Conservation (phyloP, 1,140 invertebrate genomes). For the Geopemphigus sp. region DNA sequence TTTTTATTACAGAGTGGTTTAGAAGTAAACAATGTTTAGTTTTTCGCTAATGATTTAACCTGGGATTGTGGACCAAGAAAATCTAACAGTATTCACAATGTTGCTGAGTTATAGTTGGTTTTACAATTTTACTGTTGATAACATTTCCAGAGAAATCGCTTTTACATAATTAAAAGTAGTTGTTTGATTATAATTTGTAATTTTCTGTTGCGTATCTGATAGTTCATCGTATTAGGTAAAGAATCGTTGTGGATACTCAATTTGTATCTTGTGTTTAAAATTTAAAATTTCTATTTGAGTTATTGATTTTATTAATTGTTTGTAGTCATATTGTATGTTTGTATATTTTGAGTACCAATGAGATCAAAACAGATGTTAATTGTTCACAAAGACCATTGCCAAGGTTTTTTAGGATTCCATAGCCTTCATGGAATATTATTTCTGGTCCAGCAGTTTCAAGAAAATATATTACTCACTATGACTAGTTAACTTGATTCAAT, state of each 20-base stretch:
- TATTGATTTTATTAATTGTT: too few relatives aligned
- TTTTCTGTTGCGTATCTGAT: too few relatives aligned
- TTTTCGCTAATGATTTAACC: not conserved
- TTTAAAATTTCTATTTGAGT: too few relatives aligned
- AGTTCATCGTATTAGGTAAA: too few relatives aligned
- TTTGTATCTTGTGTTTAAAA: too few relatives aligned
- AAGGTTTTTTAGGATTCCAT: slow-evolving; percentile 41
- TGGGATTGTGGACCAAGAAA: not conserved
- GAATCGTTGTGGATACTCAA: too few relatives aligned
- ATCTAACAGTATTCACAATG: not conserved
- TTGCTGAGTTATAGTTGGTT: too few relatives aligned
- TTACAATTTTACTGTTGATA: not conserved
- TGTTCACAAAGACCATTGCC: slow-evolving; percentile 46
- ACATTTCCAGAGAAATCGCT: too few relatives aligned
- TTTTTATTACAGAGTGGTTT: not conserved
- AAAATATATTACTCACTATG: slow-evolving; percentile 37
- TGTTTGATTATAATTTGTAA: too few relatives aligned
- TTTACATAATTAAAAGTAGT: too few relatives aligned
- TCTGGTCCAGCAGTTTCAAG: slow-evolving; percentile 48
- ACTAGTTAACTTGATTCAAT: not conserved
- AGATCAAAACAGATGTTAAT: slow-evolving; percentile 37
- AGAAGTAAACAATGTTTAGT: too few relatives aligned
- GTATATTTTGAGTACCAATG: slow-evolving; percentile 32
- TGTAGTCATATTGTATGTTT: not conserved
- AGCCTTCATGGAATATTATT: slow-evolving; percentile 50